phyloP scores from a whole-genome alignment of 2,113 vertebrate genomes.

The Sminthopsis crassicaudata region DNA sequence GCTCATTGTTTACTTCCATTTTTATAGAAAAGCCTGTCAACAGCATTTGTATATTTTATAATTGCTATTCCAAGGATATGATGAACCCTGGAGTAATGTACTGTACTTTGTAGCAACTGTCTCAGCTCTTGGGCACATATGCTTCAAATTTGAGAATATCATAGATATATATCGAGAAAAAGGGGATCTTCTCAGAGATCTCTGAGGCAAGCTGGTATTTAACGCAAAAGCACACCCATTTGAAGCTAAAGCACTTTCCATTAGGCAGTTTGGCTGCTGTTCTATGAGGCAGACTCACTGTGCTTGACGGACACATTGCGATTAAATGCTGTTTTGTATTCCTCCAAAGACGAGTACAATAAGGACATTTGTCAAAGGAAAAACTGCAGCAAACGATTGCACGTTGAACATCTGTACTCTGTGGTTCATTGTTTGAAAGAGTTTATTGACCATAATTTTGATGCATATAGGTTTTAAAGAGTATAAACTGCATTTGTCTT shows the following conservation, averaged over 20 bases:
- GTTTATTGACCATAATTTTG: conserved; percentile 90
- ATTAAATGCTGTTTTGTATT: conserved; percentile 87
- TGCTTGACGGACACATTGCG: conserved; percentile 82
- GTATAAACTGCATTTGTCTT: conserved; percentile 80
- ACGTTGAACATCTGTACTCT: conserved; percentile 86
- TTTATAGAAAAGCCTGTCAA: conserved; percentile 77
- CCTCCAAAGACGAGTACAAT: conserved; percentile 83
- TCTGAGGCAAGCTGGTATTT: conserved; percentile 90
- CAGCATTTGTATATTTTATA: conserved; percentile 80
- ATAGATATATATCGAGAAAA: conserved; percentile 82
- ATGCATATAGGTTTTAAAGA: conserved; percentile 87
- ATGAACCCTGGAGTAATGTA: conserved; percentile 81
- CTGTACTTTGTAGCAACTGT: conserved; percentile 81
- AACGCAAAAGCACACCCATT: conserved; percentile 87
- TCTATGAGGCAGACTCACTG: conserved; percentile 82
- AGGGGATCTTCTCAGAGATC: conserved; percentile 81
- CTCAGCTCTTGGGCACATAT: conserved; percentile 84
- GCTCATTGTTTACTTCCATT: conserved; percentile 43
- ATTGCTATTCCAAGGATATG: conserved; percentile 78
- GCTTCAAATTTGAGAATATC: conserved; percentile 86
- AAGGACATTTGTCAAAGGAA: conserved; percentile 87
- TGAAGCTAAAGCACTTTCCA: conserved; percentile 86
- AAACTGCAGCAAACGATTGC: conserved; percentile 87
- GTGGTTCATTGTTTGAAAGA: conserved; percentile 81
- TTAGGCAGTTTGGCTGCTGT: conserved; percentile 88